Percentiles rank a stretch among this genome's conserved stretches.
phyloP scores from a whole-genome alignment of 2,797 vertebrate species.

The Pangasius larnaudii region DNA sequence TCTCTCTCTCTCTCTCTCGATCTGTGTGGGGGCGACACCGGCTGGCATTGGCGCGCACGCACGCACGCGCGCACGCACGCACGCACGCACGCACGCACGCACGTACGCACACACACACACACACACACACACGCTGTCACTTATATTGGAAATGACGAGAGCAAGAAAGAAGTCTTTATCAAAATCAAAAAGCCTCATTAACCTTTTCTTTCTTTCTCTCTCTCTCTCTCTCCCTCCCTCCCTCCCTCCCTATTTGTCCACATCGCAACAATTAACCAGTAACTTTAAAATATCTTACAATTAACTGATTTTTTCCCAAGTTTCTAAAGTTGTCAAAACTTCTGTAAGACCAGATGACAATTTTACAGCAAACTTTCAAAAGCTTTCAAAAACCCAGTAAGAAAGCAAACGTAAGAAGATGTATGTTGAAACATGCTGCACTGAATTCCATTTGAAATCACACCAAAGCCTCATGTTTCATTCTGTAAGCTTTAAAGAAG shows the following conservation, averaged over 20 bases:
- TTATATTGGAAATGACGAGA: constrained; percentile 44
- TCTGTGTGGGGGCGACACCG: constrained; percentile 66
- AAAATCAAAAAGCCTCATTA: constrained; percentile 2
- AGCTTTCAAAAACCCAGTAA: background rate
- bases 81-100: constrained; percentile 28
- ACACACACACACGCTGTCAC: constrained; percentile 2
- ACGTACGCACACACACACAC: constrained; percentile 8
- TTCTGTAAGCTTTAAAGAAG: constrained; percentile 57
- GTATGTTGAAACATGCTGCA: constrained; percentile 27
- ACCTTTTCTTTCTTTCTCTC: constrained; percentile 35
- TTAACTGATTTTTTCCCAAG: background rate
- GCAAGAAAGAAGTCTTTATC: constrained; percentile 32
- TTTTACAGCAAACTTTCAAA: background rate
- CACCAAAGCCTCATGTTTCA: constrained; percentile 45
- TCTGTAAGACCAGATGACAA: background rate
- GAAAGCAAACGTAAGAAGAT: background rate
- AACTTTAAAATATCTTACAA: background rate
- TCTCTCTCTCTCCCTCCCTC: constrained; percentile 19
- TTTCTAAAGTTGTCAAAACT: background rate
- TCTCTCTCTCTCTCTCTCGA: constrained; percentile 6
- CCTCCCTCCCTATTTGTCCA: background rate
- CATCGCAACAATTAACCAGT: background rate
- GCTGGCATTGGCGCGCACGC: constrained; percentile 53
- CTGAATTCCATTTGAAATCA: constrained; percentile 33
- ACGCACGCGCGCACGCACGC: constrained; percentile 19